Evolutionary conservation across 1,140 invertebrate genomes (phyloP).

Genomic region (Drosophila ogumai): DNA sequence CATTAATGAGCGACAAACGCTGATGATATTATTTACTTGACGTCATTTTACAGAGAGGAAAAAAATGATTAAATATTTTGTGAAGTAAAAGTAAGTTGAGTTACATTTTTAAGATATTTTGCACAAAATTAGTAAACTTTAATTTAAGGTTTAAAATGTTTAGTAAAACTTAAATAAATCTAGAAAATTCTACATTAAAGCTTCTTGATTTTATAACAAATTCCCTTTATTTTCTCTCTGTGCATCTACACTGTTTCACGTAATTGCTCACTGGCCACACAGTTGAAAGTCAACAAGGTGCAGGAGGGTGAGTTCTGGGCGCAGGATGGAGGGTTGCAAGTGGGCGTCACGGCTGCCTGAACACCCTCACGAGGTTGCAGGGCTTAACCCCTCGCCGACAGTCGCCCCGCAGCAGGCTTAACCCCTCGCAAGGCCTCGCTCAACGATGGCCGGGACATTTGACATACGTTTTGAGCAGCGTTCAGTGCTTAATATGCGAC

Average conservation of each 20-base stretch:
- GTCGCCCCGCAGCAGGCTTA: not conserved
- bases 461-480: constrained; percentile 77
- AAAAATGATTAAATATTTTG: not conserved
- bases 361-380: constrained; percentile 55
- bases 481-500: constrained; percentile 77
- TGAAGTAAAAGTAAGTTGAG: no score
- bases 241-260: constrained; percentile 27
- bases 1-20: constrained; percentile 76
- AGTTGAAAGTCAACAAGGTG: constrained; percentile 66
- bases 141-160: not conserved
- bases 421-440: constrained; percentile 4
- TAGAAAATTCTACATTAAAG: no score
- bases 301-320: constrained; percentile 12
- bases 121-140: not conserved
- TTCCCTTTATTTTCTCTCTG: not conserved
- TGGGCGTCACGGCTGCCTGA: constrained; percentile 70
- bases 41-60: constrained; percentile 9
- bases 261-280: constrained; percentile 73
- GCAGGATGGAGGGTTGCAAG: constrained; percentile 61
- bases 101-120: not conserved
- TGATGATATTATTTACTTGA: constrained; percentile 76
- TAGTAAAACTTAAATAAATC: not conserved
- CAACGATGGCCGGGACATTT: constrained; percentile 55
- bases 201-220: no score
- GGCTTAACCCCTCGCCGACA: constrained; percentile 27